Base-by-base conservation (phyloP, 2,888 invertebrate genomes). In the Leucophenga maculata region DNA sequence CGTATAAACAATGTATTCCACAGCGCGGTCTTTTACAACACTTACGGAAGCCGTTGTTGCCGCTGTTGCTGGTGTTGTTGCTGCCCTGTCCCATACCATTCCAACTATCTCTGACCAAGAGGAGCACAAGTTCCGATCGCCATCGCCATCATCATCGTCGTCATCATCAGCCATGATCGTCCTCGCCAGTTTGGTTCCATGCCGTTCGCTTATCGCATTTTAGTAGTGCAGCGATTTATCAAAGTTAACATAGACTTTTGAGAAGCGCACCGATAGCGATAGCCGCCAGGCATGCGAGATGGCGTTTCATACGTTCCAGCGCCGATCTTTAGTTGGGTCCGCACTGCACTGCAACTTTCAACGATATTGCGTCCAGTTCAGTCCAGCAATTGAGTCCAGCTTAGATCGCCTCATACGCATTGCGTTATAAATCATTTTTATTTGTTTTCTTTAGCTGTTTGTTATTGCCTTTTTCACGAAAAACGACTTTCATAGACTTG, bases 241-340 rank as follows among this genome's bases (percentile, higher is more conserved):
- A 86, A 86, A 85, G 84, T 85, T 85, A 86, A 86, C 86, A 86
- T 86, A 85, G 86, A 86, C 86, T 86, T 86, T 85, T 84, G 46
- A 13, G 46, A 14, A 76, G 64, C 54, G 52, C 54, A 54, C 44
- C 46, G 62, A 64, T 46, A 48, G 46, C 57, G n/a, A 20, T 39
- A 60, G 46, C 62, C 70, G 72, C 71, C 70, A 71, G 70, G 70
- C 73, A 72, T 74, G 71, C 72, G 31, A 65, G 18, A 16, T 50
- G 50, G 50, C 50, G 50, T 50, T 50, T 18, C 39, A 39, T 39
- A 39, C 39, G 39, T 39, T 39, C 39, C 39, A 39, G 11, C 39
- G 8, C 39, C 39, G 11, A 39, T 11, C 50, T 16, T 50, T 50
- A 50, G 16, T 50, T 50, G 6, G 16, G 4, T 50, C 6, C 16